A percentile compares a stretch with the other conserved stretches of the same genome.
Conservation (phyloP, 1,140 invertebrate species). For the Anastrepha ludens region DNA sequence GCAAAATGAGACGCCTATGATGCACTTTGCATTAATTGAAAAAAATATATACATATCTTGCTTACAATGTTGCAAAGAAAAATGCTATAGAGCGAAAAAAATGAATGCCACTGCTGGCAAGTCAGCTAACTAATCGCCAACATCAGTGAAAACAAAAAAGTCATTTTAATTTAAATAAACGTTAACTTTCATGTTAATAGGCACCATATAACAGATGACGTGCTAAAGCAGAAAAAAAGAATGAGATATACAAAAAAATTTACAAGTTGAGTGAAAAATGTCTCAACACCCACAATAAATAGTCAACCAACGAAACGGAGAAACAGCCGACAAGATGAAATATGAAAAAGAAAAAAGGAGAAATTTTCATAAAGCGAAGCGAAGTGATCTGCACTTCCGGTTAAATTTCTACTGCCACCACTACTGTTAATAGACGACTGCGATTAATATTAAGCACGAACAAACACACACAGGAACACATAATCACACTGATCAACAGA, state of each 20-base stretch:
- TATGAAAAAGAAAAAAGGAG: constrained; percentile 4
- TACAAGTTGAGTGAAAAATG: constrained; percentile 28
- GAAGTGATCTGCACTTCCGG: constrained; percentile 50
- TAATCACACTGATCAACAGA: constrained; percentile 6
- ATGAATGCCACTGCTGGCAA: constrained; percentile 9
- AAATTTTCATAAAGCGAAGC: constrained; percentile 18
- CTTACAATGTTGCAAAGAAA: background rate
- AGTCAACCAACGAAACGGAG: background rate
- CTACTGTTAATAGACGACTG: background rate
- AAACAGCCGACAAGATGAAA: background rate
- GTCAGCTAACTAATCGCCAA: constrained; percentile 20
- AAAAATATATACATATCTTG: background rate
- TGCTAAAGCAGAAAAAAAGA: constrained; percentile 1
- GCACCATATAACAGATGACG: constrained; percentile 17
- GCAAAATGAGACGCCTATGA: constrained; percentile 11
- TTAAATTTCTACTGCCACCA: constrained; percentile 22
- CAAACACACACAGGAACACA: background rate
- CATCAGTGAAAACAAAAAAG: constrained; percentile 42
- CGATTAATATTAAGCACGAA: background rate
- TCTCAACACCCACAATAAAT: background rate
- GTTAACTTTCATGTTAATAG: constrained; percentile 49
- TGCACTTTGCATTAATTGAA: constrained; percentile 23
- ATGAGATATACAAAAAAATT: background rate
- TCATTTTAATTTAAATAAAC: constrained; percentile 55
- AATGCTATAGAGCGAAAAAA: constrained; percentile 17